Evolutionary conservation across 2,888 invertebrate genomes (phyloP), one percentile per base, ranked within the genome.

Genomic region (Limenitis arthemis): DNA sequence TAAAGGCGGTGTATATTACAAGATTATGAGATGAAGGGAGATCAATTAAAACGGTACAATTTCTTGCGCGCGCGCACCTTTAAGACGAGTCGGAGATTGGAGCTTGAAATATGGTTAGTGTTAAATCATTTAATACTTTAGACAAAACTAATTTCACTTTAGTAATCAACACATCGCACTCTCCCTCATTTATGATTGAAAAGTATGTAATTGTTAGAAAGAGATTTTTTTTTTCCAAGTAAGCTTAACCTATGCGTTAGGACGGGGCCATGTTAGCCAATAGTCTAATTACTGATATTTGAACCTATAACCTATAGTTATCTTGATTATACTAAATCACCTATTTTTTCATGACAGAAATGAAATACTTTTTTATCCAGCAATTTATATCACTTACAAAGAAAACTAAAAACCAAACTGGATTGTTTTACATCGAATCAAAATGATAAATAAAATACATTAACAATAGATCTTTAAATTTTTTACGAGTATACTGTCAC

Each of bases 21-120:
- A 55, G 41, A 38, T 51, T 51, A 48, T 47, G 47, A 47, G 47
- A 42, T 39, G 54, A 49, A 49, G 44, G 51, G 54, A 51, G 54
- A 54, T 53, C 50, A 53, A 56, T 56, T 51, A 49, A 54, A 56
- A 59, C 56, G 54, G 51, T 50, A 54, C 30, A 53, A 36, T 56
- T 49, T 53, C 47, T 47, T 59, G 56, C 46, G 50, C 46, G 36
- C n/a, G 49, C 51, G 51, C 54, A 53, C 20, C 47, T 49, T 50
- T 50, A 58, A 50, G 55, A 54, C 44, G 50, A 54, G 54, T 54
- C 58, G 51, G 49, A 43, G 48, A 53, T 53, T 54, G 50, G 54
- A 38, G 43, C 54, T 58, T 58, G 54, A 55, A 36, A 51, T 58
- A 52, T 55, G 33, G 50, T 48, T 46, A 11, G 47, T 41, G 51